Conservation (phyloP, 1,140 invertebrate genomes). For the Achroia grisella region DNA sequence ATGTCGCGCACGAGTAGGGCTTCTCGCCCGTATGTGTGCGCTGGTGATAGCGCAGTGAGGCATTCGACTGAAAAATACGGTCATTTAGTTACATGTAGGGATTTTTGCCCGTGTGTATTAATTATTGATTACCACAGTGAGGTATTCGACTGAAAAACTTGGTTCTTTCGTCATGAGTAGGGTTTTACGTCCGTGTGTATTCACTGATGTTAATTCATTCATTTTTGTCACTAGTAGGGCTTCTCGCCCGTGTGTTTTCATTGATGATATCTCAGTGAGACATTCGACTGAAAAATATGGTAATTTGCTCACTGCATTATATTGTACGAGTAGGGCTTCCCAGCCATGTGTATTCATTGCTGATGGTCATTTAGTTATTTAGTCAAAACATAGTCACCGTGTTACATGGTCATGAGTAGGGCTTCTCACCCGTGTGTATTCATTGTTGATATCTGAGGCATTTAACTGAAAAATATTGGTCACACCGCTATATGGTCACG, state of each 20-base stretch:
- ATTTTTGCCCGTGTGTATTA: no score
- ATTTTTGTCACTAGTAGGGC: constrained; percentile 14
- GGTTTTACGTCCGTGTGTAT: no score
- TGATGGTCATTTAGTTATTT: no score
- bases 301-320: no score
- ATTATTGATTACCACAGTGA: no score
- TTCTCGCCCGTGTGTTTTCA: constrained; percentile 39
- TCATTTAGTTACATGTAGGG: neutral
- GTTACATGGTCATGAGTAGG: no score
- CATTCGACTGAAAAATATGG: constrained; percentile 25
- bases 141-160: no score
- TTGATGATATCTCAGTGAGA: constrained; percentile 37
- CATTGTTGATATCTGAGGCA: constrained; percentile 25
- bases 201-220: constrained; percentile 21
- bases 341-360: no score
- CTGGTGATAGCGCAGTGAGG: constrained; percentile 38
- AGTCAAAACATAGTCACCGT: no score
- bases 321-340: neutral
- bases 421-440: constrained; percentile 27
- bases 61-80: constrained; percentile 25
- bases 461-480: constrained; percentile 28
- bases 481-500: constrained; percentile 12
- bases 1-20: constrained; percentile 14
- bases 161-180: no score
- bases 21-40: constrained; percentile 40